These are phyloP conservation scores for Matsumurasca onukii DNA, from an alignment of 1,140 invertebrate genomes.

Conservation along the genomic window DNA sequence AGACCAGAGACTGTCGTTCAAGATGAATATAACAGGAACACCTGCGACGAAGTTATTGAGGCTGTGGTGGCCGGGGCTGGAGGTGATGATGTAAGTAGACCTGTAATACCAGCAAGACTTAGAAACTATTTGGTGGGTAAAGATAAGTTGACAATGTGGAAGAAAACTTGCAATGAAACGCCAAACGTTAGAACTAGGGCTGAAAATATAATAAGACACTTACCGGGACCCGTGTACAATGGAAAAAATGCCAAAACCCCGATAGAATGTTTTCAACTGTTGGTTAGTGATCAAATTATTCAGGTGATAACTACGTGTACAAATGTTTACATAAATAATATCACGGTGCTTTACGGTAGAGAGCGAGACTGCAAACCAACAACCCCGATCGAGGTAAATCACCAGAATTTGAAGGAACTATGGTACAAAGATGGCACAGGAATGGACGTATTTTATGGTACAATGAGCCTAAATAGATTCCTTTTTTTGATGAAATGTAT, in stretches of 20 bases:
- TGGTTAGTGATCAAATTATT: slow-evolving; percentile 36
- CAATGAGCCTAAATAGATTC: slow-evolving; percentile 44
- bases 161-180: neutral
- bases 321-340: slow-evolving; percentile 31
- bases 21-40: neutral
- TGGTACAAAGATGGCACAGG: slow-evolving; percentile 29
- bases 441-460: slow-evolving; percentile 29
- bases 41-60: slow-evolving; percentile 15
- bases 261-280: slow-evolving; percentile 28
- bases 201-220: slow-evolving; percentile 14
- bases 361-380: neutral
- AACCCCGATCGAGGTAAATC: slow-evolving; percentile 18
- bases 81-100: neutral
- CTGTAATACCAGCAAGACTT: neutral
- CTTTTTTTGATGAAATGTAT: slow-evolving; percentile 39
- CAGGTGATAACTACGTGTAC: slow-evolving; percentile 34
- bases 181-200: neutral
- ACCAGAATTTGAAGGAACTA: slow-evolving; percentile 33
- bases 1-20: neutral
- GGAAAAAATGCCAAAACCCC: slow-evolving; percentile 24
- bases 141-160: slow-evolving; percentile 26
- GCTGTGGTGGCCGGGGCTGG: slow-evolving; percentile 11
- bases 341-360: neutral
- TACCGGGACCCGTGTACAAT: slow-evolving; percentile 12
- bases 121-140: slow-evolving; percentile 7